These are phyloP conservation scores for Nannoperca obscura DNA, from an alignment of 2,797 vertebrate genomes.

Conservation along the genomic window DNA sequence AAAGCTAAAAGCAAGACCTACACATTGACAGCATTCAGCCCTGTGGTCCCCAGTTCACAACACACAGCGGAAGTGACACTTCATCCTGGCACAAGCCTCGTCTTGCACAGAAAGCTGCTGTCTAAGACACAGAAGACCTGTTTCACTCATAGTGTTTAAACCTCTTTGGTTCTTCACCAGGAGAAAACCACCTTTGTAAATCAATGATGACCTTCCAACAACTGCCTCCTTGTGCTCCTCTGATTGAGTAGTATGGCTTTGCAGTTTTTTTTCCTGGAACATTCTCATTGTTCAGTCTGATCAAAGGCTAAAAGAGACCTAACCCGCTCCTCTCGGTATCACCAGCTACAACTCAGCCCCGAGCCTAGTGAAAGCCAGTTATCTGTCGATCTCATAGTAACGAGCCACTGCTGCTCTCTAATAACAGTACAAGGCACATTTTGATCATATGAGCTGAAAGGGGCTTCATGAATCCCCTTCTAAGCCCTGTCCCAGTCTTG, in stretches of 20 bases:
- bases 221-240: slow-evolving; percentile 25
- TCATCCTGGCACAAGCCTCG: slow-evolving; percentile 7
- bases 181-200: neutral
- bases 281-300: slow-evolving; percentile 52
- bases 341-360: slow-evolving; percentile 1
- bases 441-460: slow-evolving; percentile 39
- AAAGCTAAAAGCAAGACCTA: neutral
- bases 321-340: neutral
- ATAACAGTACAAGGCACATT: slow-evolving; percentile 46
- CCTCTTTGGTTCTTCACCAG: neutral
- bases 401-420: slow-evolving; percentile 39
- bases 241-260: slow-evolving; percentile 5
- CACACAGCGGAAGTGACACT: slow-evolving; percentile 39
- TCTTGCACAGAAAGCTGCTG: slow-evolving; percentile 16
- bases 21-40: slow-evolving; percentile 4
- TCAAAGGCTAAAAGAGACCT: slow-evolving; percentile 28
- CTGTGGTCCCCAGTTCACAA: neutral
- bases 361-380: slow-evolving; percentile 21
- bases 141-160: neutral
- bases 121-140: neutral
- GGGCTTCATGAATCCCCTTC: slow-evolving; percentile 19
- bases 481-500: neutral
- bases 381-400: slow-evolving; percentile 25
- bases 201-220: slow-evolving; percentile 27
- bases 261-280: slow-evolving; percentile 33